A percentile compares a stretch with the other conserved stretches of the same genome.
These are phyloP conservation scores for Charanyca ferruginea DNA, from an alignment of 2,888 invertebrate species.

Conservation along the genomic window DNA sequence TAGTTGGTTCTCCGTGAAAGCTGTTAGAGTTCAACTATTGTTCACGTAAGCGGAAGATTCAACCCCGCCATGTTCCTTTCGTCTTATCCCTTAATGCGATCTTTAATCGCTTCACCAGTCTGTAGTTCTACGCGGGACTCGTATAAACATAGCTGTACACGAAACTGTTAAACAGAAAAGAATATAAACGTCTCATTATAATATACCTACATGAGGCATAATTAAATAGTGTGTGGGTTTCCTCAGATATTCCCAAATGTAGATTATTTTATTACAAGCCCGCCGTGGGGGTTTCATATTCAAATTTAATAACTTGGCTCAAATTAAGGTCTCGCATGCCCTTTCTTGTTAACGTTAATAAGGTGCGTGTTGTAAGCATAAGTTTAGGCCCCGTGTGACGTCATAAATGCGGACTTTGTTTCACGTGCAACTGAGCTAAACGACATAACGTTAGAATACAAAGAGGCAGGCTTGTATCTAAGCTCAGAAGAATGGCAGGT, in stretches of 20 bases:
- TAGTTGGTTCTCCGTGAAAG: not conserved
- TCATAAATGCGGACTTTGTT: constrained; percentile 62
- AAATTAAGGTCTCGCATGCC: constrained; percentile 70
- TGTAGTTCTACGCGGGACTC: constrained; percentile 15
- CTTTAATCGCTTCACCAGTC: constrained; percentile 25
- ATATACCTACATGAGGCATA: constrained; percentile 22
- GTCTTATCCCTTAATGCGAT: constrained; percentile 31
- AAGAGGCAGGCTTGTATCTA: constrained; percentile 51
- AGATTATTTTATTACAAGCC: constrained; percentile 64
- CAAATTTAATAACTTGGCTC: constrained; percentile 74
- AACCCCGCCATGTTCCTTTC: not conserved
- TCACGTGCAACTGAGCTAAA: constrained; percentile 44
- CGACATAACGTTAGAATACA: constrained; percentile 57
- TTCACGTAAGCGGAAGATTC: not conserved
- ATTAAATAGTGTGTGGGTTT: constrained; percentile 45
- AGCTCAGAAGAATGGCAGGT: constrained; percentile 55
- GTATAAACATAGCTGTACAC: constrained; percentile 10
- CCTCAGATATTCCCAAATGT: constrained; percentile 50
- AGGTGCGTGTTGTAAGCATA: constrained; percentile 71
- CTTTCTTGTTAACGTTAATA: constrained; percentile 73
- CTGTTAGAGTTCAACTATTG: constrained; percentile 10
- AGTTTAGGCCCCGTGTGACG: constrained; percentile 60
- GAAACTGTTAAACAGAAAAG: constrained; percentile 24
- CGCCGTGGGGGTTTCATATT: constrained; percentile 66
- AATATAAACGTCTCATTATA: constrained; percentile 25